Evolutionary conservation across 2,888 invertebrate genomes (phyloP).

Genomic region (Melieria omissa): DNA sequence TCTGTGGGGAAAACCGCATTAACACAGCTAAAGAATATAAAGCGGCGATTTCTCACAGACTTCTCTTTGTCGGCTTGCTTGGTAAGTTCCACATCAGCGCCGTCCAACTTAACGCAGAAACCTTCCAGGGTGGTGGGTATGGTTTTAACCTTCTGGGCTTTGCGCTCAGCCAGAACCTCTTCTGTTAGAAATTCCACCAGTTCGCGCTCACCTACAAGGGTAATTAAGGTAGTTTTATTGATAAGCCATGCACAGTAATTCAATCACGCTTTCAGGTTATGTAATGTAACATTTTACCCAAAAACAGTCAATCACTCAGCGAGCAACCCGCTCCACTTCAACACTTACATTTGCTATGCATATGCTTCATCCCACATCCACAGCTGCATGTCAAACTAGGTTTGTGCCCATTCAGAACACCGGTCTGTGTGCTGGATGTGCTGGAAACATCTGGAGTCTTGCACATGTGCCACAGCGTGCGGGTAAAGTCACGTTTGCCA

Average conservation of each 20-base stretch:
- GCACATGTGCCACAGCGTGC: slow-evolving; percentile 81
- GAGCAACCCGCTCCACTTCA: not conserved
- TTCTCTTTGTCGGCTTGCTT: slow-evolving; percentile 79
- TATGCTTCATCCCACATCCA: slow-evolving; percentile 75
- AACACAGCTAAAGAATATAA: not conserved
- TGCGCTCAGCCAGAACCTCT: slow-evolving; percentile 92
- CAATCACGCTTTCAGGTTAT: slow-evolving; percentile 55
- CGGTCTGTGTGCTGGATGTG: slow-evolving; percentile 53
- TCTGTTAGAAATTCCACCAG: slow-evolving; percentile 91
- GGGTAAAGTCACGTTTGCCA: slow-evolving; percentile 73
- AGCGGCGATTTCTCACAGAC: slow-evolving; percentile 35
- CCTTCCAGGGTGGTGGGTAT: slow-evolving; percentile 83
- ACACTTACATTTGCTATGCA: slow-evolving; percentile 78
- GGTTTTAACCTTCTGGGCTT: slow-evolving; percentile 79
- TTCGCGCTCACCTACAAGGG: slow-evolving; percentile 80
- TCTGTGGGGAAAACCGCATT: slow-evolving; percentile 33
- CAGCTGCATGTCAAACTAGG: slow-evolving; percentile 76
- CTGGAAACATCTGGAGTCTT: slow-evolving; percentile 60
- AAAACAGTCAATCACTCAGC: too few species aligned
- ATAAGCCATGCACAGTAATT: slow-evolving; percentile 17
- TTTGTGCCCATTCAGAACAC: slow-evolving; percentile 68
- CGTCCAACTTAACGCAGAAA: slow-evolving; percentile 81
- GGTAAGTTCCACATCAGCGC: slow-evolving; percentile 85
- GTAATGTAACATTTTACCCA: slow-evolving; percentile 44
- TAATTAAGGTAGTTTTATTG: slow-evolving; percentile 40